Percentiles rank a stretch among this genome's conserved stretches.
phyloP scores from a whole-genome alignment of 2,888 invertebrate genomes.

The Cataglyphis albicans region DNA sequence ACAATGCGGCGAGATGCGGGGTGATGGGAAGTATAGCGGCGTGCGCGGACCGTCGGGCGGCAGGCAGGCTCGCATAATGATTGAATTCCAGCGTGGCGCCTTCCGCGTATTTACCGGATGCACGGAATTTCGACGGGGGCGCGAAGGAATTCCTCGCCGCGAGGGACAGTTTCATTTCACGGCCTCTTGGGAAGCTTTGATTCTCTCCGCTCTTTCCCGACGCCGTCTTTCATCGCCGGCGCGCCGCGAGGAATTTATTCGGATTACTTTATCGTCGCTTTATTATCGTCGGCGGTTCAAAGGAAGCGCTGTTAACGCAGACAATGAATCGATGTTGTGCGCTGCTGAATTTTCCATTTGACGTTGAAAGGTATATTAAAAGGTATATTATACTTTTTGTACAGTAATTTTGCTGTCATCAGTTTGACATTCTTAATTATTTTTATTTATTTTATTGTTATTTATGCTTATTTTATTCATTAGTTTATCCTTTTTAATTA shows the following conservation, averaged over 20 bases:
- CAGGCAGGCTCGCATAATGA: conserved; percentile 75
- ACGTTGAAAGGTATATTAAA: not conserved
- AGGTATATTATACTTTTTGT: not conserved
- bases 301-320: conserved; percentile 33
- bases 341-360: conserved; percentile 21
- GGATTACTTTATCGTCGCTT: conserved; percentile 55
- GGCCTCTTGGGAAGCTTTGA: conserved; percentile 46
- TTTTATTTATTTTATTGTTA: not conserved
- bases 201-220: conserved; percentile 40
- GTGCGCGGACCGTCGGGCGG: conserved; percentile 60
- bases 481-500: conserved; percentile 4
- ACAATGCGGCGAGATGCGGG: conserved; percentile 65
- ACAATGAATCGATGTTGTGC: conserved; percentile 16
- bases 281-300: conserved; percentile 43
- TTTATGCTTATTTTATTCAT: not conserved
- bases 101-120: conserved; percentile 77
- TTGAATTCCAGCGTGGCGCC: conserved; percentile 77
- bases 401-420: not conserved
- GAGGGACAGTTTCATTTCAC: conserved; percentile 70
- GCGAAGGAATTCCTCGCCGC: conserved; percentile 68
- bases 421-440: conserved; percentile 11
- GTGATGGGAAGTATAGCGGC: conserved; percentile 51
- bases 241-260: conserved; percentile 56
- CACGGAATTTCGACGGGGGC: conserved; percentile 71
- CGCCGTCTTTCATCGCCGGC: conserved; percentile 48